These are phyloP conservation scores for Yponomeuta cagnagella DNA, from an alignment of 2,888 invertebrate genomes.

Conservation along the genomic window DNA sequence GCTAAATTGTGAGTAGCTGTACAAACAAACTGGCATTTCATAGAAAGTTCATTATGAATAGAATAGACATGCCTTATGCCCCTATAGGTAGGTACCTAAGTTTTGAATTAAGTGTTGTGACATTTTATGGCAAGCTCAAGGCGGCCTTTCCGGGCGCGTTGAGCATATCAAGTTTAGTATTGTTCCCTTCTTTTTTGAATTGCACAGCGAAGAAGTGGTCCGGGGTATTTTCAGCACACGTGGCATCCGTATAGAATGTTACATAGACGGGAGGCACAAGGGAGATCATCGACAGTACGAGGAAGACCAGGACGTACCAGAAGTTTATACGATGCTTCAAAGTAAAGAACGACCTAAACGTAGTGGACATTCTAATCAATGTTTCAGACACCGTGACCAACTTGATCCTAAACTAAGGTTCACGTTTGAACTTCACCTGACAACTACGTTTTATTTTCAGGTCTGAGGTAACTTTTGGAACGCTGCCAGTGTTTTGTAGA, in stretches of 20 bases:
- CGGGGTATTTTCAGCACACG: conserved; percentile 19
- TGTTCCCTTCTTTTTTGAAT: neutral
- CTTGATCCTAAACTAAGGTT: neutral
- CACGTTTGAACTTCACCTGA: neutral
- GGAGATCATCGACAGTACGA: conserved; percentile 18
- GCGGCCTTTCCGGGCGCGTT: neutral
- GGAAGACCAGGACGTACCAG: conserved; percentile 19
- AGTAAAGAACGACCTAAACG: neutral
- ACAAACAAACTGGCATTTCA: conserved; percentile 1
- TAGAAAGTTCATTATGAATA: conserved; percentile 2
- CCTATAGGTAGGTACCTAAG: neutral
- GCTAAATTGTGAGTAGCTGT: conserved; percentile 4
- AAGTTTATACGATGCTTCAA: neutral
- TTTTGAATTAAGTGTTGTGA: too few relatives aligned
- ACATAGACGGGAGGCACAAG: conserved; percentile 21
- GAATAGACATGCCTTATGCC: neutral
- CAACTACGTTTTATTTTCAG: neutral
- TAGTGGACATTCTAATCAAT: conserved; percentile 11
- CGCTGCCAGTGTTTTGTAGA: neutral
- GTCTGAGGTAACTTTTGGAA: neutral
- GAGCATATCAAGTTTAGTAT: neutral
- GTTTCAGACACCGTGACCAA: neutral
- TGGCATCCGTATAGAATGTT: conserved; percentile 18
- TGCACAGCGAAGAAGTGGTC: neutral
- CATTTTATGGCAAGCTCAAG: neutral